These are phyloP conservation scores for Synanthedon tipuliformis DNA, from an alignment of 2,888 invertebrate genomes.

Conservation along the genomic window DNA sequence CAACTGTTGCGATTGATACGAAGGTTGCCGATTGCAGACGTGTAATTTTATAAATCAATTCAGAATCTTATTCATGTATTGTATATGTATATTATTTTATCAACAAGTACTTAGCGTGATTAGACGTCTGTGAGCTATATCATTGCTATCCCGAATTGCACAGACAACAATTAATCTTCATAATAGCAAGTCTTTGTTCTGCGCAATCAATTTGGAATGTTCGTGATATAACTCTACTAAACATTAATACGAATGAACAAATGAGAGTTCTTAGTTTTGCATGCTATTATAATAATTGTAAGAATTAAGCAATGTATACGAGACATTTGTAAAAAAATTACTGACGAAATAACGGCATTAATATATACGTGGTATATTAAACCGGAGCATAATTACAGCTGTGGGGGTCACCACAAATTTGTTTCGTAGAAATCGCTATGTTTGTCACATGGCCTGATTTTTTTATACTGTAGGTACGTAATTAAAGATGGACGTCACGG, in stretches of 20 bases:
- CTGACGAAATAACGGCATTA: slow-evolving; percentile 19
- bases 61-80: too few relatives aligned
- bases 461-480: not conserved
- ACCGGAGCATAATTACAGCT: not conserved
- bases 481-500: not conserved
- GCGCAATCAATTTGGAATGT: too few relatives aligned
- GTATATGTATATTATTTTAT: too few relatives aligned
- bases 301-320: slow-evolving; percentile 6
- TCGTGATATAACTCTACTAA: too few relatives aligned
- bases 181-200: too few relatives aligned
- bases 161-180: too few relatives aligned
- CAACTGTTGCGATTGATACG: too few relatives aligned
- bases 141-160: too few relatives aligned
- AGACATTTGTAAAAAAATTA: slow-evolving; percentile 24
- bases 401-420: not conserved
- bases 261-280: slow-evolving; percentile 20
- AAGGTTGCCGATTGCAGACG: too few relatives aligned
- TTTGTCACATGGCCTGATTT: not conserved
- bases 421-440: not conserved
- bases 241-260: slow-evolving; percentile 10
- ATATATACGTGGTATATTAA: not conserved
- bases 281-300: slow-evolving; percentile 17
- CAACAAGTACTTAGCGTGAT: too few relatives aligned
- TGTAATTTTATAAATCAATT: too few relatives aligned
- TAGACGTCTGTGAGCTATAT: too few relatives aligned